These are phyloP conservation scores for Helicolenus hilgendorfi DNA, from an alignment of 2,797 vertebrate species.

Conservation along the genomic window DNA sequence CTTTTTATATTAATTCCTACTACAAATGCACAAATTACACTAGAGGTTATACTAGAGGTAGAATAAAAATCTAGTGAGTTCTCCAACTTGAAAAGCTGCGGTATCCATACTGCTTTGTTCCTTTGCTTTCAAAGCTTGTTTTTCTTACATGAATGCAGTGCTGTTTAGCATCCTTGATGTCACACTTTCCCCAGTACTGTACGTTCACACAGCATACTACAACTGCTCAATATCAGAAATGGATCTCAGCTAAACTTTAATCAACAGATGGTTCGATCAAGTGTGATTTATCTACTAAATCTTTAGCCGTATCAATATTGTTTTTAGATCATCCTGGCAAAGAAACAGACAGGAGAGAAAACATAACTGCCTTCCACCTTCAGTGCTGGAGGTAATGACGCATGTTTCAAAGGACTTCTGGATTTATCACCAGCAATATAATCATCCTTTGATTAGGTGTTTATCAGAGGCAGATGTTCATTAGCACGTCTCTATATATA, in stretches of 20 bases:
- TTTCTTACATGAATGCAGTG: not conserved
- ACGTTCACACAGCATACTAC: not conserved
- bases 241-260: not conserved
- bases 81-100: not conserved
- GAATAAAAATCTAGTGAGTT: not conserved
- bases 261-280: not conserved
- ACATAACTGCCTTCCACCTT: not conserved
- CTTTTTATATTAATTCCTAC: not conserved
- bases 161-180: not conserved
- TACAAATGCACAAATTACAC: not conserved
- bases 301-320: not conserved
- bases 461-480: constrained; percentile 12
- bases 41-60: not conserved
- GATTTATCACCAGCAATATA: constrained; percentile 5
- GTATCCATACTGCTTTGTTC: not conserved
- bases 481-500: not conserved
- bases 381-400: not conserved
- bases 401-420: constrained; percentile 7
- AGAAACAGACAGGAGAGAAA: not conserved
- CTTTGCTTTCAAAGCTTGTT: not conserved
- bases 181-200: not conserved
- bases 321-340: not conserved
- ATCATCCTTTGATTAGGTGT: constrained; percentile 11
- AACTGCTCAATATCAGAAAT: not conserved
- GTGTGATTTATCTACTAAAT: not conserved